Conservation (phyloP, 2,113 vertebrate species). For the Peromyscus polionotus region DNA sequence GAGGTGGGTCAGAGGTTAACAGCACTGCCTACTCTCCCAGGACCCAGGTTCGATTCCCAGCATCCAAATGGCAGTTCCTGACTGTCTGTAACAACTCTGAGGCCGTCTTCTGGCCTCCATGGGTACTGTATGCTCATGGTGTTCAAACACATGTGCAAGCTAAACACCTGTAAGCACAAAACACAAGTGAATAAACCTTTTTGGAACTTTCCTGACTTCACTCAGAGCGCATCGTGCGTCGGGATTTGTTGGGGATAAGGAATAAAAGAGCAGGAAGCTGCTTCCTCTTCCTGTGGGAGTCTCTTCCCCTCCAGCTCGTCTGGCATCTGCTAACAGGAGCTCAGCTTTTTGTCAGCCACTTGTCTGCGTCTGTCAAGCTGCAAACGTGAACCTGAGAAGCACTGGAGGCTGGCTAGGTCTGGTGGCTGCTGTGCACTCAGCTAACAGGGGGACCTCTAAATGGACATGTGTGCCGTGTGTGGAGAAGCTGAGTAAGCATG, state of each 20-base stretch:
- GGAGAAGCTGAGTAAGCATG: background rate
- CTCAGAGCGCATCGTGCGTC: background rate
- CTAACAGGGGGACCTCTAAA: background rate
- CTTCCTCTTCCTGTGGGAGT: background rate
- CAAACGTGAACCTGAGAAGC: constrained; percentile 35
- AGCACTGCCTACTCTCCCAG: background rate
- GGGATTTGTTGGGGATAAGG: background rate
- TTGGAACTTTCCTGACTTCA: constrained; percentile 44
- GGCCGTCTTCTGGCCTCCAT: background rate
- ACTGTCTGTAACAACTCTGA: background rate
- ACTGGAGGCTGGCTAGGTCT: background rate
- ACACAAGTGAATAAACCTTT: background rate
- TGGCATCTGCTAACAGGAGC: background rate
- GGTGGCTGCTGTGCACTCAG: background rate
- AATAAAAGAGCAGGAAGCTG: constrained; percentile 11
- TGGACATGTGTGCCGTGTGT: background rate
- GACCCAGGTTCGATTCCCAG: background rate
- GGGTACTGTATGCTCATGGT: background rate
- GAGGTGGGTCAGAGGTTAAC: background rate
- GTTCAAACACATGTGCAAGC: background rate
- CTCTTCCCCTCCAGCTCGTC: background rate
- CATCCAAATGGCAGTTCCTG: background rate
- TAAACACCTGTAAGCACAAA: background rate
- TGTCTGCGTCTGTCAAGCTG: background rate
- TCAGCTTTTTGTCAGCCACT: background rate